Base-by-base conservation (phyloP, 2,797 vertebrate genomes). In the Cichlasoma orientale region DNA sequence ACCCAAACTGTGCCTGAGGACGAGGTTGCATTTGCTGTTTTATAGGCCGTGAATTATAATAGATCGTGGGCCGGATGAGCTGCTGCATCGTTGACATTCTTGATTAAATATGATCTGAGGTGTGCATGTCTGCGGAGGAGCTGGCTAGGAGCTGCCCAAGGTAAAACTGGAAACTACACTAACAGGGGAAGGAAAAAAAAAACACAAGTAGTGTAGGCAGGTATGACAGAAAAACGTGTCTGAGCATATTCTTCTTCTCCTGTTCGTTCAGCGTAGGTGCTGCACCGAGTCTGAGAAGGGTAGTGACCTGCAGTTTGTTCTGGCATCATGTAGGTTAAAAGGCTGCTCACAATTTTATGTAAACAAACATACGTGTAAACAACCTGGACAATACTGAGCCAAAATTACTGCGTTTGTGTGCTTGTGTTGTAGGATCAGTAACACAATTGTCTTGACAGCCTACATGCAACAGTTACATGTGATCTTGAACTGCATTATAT, bases 401-500 rank as follows among this genome's bases (percentile, higher is more conserved):
- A 44, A 10, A 6, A 47, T 4, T 2, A 2, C 4, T 10, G 38
- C 3, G 10, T 19, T 47, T 16, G 7, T 50, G 44, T 50, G 25
- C 63, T n/a, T 29, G 29, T n/a, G 1, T 68, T 68, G 10, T 0
- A 19, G 18, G 18, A 19, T 68, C 63, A 29, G 2, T 68, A 27
- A 19, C 47, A 50, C 27, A 8, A 29, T 50, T 29, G 47, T 68
- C 5, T 29, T n/a, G 6, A 31, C 4, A 14, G 63, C 44, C 44
- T 29, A 50, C 63, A 52, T n/a, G 53, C 76, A 41, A 54, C 77
- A 74, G 82, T 69, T 85, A 74, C 83, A 69, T 80, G 44, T 77
- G 77, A 71, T 56, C 25, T 58, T 80, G 21, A 82, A 23, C 44
- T 33, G 31, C 21, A 25, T 82, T 77, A 23, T 21, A 54, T 74